Conservation (phyloP, 2,888 invertebrate genomes). For the Zaprionus obscuricornis region DNA sequence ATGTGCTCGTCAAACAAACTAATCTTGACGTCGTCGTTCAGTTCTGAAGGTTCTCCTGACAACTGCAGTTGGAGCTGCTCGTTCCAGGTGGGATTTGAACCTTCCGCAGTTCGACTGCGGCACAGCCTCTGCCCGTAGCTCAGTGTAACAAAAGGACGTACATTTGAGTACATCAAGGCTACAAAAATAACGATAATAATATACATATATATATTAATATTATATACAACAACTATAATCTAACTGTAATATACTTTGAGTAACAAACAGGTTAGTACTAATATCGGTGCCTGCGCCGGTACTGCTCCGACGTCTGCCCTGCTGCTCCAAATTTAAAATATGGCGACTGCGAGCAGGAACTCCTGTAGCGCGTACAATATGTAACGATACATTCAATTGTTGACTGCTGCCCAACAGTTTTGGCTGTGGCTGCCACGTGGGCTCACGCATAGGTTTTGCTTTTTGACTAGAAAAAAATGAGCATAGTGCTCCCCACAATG, state of each 20-base stretch:
- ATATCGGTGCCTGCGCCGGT: conserved; percentile 64
- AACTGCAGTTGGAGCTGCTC: conserved; percentile 90
- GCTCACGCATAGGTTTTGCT: conserved; percentile 18
- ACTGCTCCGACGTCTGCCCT: conserved; percentile 60
- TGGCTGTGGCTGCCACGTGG: conserved; percentile 37
- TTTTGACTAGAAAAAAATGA: conserved; percentile 64
- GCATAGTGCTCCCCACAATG: conserved; percentile 75
- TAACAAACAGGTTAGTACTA: conserved; percentile 67
- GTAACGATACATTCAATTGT: conserved; percentile 80
- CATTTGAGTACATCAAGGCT: conserved; percentile 85
- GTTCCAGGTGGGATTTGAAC: conserved; percentile 96
- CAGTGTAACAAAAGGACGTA: conserved; percentile 90
- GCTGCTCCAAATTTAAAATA: conserved; percentile 60
- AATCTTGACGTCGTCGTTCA: conserved; percentile 83
- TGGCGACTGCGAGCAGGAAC: conserved; percentile 85
- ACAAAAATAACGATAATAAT: too few relatives aligned
- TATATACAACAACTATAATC: neutral
- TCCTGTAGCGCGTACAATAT: conserved; percentile 86
- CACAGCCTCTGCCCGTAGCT: conserved; percentile 87
- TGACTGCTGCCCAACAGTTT: conserved; percentile 32
- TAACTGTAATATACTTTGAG: conserved; percentile 60
- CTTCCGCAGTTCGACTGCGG: conserved; percentile 89
- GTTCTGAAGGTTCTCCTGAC: conserved; percentile 63
- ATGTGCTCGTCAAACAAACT: conserved; percentile 92
- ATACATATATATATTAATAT: too few relatives aligned